phyloP scores from a whole-genome alignment of 2,113 vertebrate genomes.

The Sigmodon hispidus region DNA sequence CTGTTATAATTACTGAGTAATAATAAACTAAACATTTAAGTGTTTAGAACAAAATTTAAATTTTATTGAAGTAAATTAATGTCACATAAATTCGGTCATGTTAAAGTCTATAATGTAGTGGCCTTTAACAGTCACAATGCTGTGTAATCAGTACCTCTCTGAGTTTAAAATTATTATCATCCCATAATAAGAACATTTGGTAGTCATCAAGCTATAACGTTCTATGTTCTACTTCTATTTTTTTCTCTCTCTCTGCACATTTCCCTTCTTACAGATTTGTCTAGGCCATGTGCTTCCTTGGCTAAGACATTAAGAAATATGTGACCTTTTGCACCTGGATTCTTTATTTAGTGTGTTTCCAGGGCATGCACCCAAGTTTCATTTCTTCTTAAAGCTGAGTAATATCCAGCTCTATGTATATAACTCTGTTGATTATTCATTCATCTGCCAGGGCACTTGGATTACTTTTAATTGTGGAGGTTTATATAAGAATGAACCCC shows the following conservation, averaged over 20 bases:
- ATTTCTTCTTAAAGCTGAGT: background rate
- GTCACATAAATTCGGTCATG: background rate
- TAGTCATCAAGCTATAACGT: background rate
- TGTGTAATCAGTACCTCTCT: background rate
- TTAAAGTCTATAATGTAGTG: background rate
- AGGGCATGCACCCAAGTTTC: background rate
- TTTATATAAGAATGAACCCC: background rate
- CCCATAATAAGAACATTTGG: background rate
- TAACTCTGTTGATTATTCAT: background rate
- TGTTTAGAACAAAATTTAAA: background rate
- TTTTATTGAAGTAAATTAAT: background rate
- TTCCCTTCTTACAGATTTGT: background rate
- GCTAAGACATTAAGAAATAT: background rate
- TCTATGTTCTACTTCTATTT: background rate
- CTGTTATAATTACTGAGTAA: background rate
- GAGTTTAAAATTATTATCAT: background rate
- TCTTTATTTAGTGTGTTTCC: slow-evolving; percentile 7
- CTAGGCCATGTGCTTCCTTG: background rate
- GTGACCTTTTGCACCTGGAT: background rate
- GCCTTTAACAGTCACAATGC: background rate
- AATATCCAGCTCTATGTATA: background rate
- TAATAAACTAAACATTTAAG: slow-evolving; percentile 10
- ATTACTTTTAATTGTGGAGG: background rate
- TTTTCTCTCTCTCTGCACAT: background rate
- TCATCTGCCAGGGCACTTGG: background rate